Evolutionary conservation across 2,888 invertebrate genomes (phyloP), one percentile per base, ranked within the genome.

Genomic region (Fissipunctia ypsillon): DNA sequence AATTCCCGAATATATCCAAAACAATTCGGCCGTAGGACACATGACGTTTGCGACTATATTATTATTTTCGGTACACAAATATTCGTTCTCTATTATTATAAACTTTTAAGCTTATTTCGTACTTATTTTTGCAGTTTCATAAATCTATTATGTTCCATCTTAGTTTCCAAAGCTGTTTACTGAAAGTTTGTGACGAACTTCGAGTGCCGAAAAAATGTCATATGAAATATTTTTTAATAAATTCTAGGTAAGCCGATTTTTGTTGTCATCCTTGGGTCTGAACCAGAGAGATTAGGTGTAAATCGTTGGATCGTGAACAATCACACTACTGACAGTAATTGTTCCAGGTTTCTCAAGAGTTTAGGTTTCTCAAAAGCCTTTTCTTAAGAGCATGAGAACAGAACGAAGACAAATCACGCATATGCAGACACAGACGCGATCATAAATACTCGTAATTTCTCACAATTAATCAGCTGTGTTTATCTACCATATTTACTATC

Each of bases 401-500:
- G 12, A 65, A 77, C 45, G 25, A 60, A 75, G 65, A 75, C 45
- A 56, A 81, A 69, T 77, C 80, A 64, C 19, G 14, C n/a, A n/a
- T n/a, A n/a, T n/a, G n/a, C 22, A 56, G 25, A 59, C 6, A 52
- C 56, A 35, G 38, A 48, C 14, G 31, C 22, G 3, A 43, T 59
- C 43, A 54, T 64, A 63, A 73, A 73, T 78, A n/a, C n/a, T n/a
- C n/a, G n/a, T n/a, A 73, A 83, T 69, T 64, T 73, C 57, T 28
- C 43, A 80, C 69, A 68, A 81, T 84, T 71, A 81, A 69, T 84
- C 68, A 84, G 60, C 52, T n/a, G 14, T 63, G 60, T 79, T 60
- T 61, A 66, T 71, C 59, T 50, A 41, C 41, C 45, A 25, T 75
- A 80, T 80, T 80, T 80, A 75, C 54, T 75, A 69, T 56, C 16